A percentile compares a stretch with the other conserved stretches of the same genome.
These are phyloP conservation scores for Penaeus indicus DNA, from an alignment of 1,140 invertebrate genomes.

Conservation along the genomic window DNA sequence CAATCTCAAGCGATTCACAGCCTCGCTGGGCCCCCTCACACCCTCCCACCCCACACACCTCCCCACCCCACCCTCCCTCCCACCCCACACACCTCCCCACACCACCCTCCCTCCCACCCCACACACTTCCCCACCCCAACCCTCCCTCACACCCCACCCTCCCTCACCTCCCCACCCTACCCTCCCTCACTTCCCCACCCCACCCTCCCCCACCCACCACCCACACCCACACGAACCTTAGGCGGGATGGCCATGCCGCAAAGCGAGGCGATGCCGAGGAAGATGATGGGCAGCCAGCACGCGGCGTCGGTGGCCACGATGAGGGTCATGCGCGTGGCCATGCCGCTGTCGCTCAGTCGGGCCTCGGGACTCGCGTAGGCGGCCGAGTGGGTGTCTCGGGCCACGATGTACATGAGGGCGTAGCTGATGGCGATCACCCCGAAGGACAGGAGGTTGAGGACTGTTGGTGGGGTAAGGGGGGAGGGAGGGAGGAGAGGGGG, in stretches of 20 bases:
- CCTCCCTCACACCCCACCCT: no score
- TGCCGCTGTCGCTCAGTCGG: slow-evolving; percentile 71
- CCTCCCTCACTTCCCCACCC: no score
- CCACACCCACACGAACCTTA: slow-evolving; percentile 68
- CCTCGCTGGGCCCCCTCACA: no score
- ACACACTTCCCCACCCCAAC: no score
- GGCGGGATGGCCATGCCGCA: slow-evolving; percentile 71
- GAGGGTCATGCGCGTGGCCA: slow-evolving; percentile 74
- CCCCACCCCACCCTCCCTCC: no score
- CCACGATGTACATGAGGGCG: slow-evolving; percentile 75
- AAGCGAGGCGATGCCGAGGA: slow-evolving; percentile 72
- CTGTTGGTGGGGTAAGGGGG: slow-evolving; percentile 46
- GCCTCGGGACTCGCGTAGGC: slow-evolving; percentile 65
- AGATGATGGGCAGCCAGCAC: slow-evolving; percentile 75
- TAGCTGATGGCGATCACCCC: slow-evolving; percentile 74
- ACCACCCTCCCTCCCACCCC: no score
- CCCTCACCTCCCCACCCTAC: no score
- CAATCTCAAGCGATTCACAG: no score
- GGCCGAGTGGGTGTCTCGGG: slow-evolving; percentile 72
- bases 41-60: no score
- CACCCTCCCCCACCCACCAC: no score
- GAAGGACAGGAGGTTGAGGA: slow-evolving; percentile 74
- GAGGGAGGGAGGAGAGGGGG: no score
- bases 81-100: no score
- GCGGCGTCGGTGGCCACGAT: slow-evolving; percentile 75